Percentiles rank a stretch among this genome's conserved stretches.
Conservation (phyloP, 2,888 invertebrate species). For the Philaethria dido region DNA sequence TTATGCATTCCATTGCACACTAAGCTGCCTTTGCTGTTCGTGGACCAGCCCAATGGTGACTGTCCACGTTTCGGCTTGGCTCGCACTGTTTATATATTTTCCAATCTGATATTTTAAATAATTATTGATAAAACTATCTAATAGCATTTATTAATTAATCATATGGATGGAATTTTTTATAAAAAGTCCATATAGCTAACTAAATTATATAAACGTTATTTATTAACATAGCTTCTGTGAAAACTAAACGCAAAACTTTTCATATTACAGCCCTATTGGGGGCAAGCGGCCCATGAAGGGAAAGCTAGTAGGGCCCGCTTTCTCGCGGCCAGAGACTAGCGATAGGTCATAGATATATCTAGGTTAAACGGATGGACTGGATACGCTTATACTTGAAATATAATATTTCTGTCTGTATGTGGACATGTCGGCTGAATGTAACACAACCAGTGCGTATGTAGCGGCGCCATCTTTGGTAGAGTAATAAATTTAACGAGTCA, state of each 20-base stretch:
- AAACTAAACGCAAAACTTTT: constrained; percentile 5
- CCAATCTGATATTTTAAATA: too few relatives aligned
- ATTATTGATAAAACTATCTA: too few relatives aligned
- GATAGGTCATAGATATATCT: constrained; percentile 44
- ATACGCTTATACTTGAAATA: constrained; percentile 24
- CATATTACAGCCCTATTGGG: constrained; percentile 38
- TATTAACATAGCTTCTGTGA: neutral
- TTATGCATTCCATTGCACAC: too few relatives aligned
- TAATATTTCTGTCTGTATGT: constrained; percentile 2
- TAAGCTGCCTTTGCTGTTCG: too few relatives aligned
- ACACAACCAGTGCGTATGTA: neutral
- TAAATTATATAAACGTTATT: neutral
- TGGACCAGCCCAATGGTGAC: too few relatives aligned
- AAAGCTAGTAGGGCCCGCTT: constrained; percentile 56
- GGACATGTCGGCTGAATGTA: constrained; percentile 12
- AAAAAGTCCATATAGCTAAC: too few relatives aligned
- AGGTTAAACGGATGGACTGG: constrained; percentile 39
- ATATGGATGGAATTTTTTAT: too few relatives aligned
- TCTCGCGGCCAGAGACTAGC: constrained; percentile 45
- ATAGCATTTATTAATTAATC: too few relatives aligned
- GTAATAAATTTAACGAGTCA: neutral
- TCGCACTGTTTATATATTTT: too few relatives aligned
- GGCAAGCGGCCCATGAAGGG: constrained; percentile 56
- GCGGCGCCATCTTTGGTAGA: constrained; percentile 4
- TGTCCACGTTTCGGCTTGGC: too few relatives aligned